Evolutionary conservation across 1,140 invertebrate genomes (phyloP).

Genomic region (Cyclina sinensis): DNA sequence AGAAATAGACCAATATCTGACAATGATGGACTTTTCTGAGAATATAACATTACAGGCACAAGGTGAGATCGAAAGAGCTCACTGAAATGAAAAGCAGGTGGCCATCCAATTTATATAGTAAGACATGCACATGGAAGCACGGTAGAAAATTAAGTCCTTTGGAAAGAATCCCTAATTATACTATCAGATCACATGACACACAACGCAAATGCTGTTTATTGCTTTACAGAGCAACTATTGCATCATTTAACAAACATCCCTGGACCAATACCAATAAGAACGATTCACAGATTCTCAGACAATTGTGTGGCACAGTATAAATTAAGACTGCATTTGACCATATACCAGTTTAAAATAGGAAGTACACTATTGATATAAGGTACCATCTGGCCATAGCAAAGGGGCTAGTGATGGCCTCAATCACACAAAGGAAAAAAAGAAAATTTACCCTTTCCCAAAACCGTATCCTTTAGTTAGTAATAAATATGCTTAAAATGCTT

Average conservation of each 20-base stretch:
- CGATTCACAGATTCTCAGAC: constrained; percentile 53
- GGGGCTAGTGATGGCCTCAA: constrained; percentile 50
- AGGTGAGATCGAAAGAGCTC: constrained; percentile 54
- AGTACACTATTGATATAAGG: neutral
- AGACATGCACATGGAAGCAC: constrained; percentile 24
- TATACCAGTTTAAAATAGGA: neutral
- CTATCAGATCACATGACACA: constrained; percentile 48
- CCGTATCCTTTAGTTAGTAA: too few species aligned
- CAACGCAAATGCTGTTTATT: constrained; percentile 34
- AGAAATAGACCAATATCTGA: constrained; percentile 26
- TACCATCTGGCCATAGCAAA: constrained; percentile 49
- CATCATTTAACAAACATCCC: constrained; percentile 40
- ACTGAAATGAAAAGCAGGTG: constrained; percentile 58
- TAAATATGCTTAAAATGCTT: too few species aligned
- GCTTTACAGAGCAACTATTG: constrained; percentile 25
- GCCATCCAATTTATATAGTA: constrained; percentile 50
- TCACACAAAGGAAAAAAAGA: too few species aligned
- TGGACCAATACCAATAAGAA: neutral
- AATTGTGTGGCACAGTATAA: constrained; percentile 59
- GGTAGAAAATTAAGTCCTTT: neutral
- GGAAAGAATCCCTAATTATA: constrained; percentile 53
- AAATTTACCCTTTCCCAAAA: too few species aligned
- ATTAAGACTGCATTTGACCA: constrained; percentile 49
- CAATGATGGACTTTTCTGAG: constrained; percentile 59
- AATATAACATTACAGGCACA: constrained; percentile 21